These are phyloP conservation scores for Ramphastos sulfuratus DNA, from an alignment of 2,113 vertebrate species.

Conservation along the genomic window DNA sequence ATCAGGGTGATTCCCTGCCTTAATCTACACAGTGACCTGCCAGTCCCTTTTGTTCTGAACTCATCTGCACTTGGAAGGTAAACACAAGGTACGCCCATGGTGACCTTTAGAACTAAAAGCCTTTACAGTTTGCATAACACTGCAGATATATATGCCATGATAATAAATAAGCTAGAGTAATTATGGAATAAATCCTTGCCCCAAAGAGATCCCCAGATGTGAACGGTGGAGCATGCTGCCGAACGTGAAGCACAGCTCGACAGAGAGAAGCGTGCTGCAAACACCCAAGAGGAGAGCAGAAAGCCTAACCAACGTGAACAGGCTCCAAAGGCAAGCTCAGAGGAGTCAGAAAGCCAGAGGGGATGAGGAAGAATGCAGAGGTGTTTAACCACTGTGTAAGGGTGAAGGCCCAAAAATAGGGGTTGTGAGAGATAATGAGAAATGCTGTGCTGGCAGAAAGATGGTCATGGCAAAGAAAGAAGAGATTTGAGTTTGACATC, in stretches of 20 bases:
- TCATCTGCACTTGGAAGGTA: neutral
- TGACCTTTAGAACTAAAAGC: constrained; percentile 40
- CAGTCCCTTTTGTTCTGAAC: constrained; percentile 15
- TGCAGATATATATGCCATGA: neutral
- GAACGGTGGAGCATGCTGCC: neutral
- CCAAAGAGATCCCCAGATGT: constrained; percentile 11
- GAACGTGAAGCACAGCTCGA: neutral
- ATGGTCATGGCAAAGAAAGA: neutral
- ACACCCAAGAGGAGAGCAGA: neutral
- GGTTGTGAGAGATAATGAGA: neutral
- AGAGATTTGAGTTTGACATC: neutral
- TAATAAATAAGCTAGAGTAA: constrained; percentile 30
- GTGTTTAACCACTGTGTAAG: neutral
- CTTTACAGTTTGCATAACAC: constrained; percentile 22
- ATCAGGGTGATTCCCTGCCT: neutral
- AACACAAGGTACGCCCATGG: neutral
- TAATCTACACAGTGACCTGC: neutral
- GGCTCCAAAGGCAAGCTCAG: neutral
- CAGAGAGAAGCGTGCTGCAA: neutral
- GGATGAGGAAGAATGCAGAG: neutral
- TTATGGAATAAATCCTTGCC: constrained; percentile 37
- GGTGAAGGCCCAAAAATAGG: neutral
- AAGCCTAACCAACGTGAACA: neutral
- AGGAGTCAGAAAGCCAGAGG: neutral
- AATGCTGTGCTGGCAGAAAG: neutral